phyloP scores from a whole-genome alignment of 2,888 invertebrate species.

The Lochmaea crataegi region DNA sequence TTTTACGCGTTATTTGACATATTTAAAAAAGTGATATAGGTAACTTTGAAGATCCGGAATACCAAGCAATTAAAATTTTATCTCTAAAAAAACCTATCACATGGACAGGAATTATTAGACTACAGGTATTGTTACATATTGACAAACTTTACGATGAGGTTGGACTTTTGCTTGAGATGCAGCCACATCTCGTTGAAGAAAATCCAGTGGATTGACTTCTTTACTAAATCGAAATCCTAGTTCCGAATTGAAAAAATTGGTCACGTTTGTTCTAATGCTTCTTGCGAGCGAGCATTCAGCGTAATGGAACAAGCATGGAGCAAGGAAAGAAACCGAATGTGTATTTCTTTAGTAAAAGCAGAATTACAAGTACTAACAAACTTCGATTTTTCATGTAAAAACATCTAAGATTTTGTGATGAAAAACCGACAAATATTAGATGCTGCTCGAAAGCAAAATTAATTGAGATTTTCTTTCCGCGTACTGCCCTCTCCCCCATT shows the following conservation, averaged over 20 bases:
- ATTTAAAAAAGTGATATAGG: not conserved
- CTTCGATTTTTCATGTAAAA: not conserved
- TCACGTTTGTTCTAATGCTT: constrained; percentile 5
- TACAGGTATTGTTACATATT: too few species aligned
- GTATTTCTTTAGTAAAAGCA: constrained; percentile 1
- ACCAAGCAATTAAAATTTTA: not conserved
- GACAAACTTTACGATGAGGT: too few species aligned
- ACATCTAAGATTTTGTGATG: not conserved
- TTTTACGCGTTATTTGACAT: too few species aligned
- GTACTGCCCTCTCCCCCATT: too few species aligned
- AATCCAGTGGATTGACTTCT: not conserved
- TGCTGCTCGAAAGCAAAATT: not conserved
- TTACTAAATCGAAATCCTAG: not conserved
- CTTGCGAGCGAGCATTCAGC: not conserved
- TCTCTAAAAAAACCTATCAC: not conserved
- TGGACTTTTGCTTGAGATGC: too few species aligned
- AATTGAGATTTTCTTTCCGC: too few species aligned
- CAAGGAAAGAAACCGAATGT: not conserved
- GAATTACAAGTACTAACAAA: not conserved
- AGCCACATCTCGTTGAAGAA: too few species aligned
- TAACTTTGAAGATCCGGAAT: not conserved
- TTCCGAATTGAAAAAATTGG: not conserved
- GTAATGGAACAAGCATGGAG: not conserved
- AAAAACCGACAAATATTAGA: not conserved
- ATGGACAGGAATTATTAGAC: not conserved